Base-by-base conservation (phyloP, 1,140 invertebrate species). In the Dendroctonus valens region DNA sequence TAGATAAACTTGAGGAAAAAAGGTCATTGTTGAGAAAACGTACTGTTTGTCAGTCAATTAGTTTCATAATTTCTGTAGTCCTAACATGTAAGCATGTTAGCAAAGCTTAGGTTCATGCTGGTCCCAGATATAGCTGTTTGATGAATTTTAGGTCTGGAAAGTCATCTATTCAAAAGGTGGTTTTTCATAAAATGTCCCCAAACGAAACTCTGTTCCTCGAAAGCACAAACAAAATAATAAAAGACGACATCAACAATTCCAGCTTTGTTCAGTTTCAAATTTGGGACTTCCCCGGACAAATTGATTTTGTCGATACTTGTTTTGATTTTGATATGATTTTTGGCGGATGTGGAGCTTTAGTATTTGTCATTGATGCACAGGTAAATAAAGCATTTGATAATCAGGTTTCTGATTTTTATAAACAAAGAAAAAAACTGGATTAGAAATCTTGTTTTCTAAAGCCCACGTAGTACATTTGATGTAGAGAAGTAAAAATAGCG, bases 191-290 rank as follows among this genome's bases (percentile, higher is more conserved):
- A 84, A 99, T 99, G 93, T 97, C 96, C 8, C 98, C 98, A 7
- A 99, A 99, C 82, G 97, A 99, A 82, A 99, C 98, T 5, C 81
- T 99, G n/a, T 99, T 99, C 74, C 81, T 99, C 44, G 97, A 99
- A 80, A 97, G 94, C 71, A 99, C 97, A 60, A 98, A 97, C 78
- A 96, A 98, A 85, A 96, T 99, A 70, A 92, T 97, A n/a, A 4
- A 98, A 83, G 96, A 99, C 82, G 94, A 97, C 83, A 93, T 94
- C 66, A n/a, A 95, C 70, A 97, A 98, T 77, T 92, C 95, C 67
- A 98, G 96, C 73, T 99, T 99, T 86, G 96, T 99, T 41, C 96
- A 98, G 76, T 99, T 99, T 82, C 94, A 98, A 89, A 98, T 99
- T 69, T 98, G 97, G 93, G 98, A 99, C 80, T 97, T 99, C 81